These are phyloP conservation scores for Keiferia lycopersicella DNA, from an alignment of 2,888 invertebrate species.

Conservation along the genomic window DNA sequence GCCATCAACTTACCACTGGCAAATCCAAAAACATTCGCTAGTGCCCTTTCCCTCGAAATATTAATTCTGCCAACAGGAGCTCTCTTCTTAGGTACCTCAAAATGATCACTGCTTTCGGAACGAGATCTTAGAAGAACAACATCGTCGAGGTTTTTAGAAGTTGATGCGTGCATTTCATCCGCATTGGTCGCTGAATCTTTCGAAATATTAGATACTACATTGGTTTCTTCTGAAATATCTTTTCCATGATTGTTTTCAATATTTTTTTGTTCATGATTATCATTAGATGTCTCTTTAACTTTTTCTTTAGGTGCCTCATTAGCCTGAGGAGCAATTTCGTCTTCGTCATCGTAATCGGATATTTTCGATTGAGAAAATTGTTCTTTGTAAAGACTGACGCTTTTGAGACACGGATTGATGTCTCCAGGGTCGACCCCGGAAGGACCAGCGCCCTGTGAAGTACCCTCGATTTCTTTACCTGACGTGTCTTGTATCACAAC, in stretches of 20 bases:
- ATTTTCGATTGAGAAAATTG: conserved; percentile 51
- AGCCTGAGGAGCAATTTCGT: conserved; percentile 29
- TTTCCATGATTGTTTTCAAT: background rate
- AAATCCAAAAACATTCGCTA: conserved; percentile 68
- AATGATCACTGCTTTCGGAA: conserved; percentile 46
- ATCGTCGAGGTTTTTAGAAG: conserved; percentile 33
- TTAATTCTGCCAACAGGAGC: conserved; percentile 29
- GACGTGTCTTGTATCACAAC: conserved; percentile 4
- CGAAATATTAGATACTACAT: conserved; percentile 16
- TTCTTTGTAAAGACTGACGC: conserved; percentile 62
- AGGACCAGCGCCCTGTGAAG: conserved; percentile 28
- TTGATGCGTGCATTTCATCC: background rate
- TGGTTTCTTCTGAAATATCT: background rate
- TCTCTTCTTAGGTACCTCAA: conserved; percentile 31
- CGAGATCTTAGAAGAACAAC: conserved; percentile 50
- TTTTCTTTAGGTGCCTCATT: too few species aligned
- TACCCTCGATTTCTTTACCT: conserved; percentile 26
- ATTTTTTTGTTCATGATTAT: conserved; percentile 24
- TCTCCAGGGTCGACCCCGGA: conserved; percentile 23
- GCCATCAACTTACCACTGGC: conserved; percentile 61
- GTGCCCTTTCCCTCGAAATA: conserved; percentile 48
- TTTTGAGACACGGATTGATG: conserved; percentile 61
- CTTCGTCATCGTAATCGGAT: conserved; percentile 46
- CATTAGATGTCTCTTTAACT: background rate
- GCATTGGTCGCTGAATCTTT: conserved; percentile 4